phyloP scores from a whole-genome alignment of 2,888 invertebrate genomes.

The Ormyrus thymus region DNA sequence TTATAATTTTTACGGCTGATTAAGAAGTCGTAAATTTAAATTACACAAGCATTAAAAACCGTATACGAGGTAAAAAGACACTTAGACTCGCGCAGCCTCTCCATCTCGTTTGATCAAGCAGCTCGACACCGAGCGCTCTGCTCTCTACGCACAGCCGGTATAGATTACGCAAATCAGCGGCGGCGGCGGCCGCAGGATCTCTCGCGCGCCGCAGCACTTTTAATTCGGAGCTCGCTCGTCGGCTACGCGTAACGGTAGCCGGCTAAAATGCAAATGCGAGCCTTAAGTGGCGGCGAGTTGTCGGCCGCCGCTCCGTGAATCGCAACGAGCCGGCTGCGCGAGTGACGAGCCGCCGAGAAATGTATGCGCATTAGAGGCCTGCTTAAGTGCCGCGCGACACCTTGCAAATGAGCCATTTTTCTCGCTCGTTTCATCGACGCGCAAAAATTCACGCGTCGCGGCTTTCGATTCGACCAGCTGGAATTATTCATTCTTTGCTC shows the following conservation, averaged over 20 bases:
- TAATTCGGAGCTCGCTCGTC: constrained; percentile 26
- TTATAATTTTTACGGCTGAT: no score
- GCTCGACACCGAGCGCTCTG: no score
- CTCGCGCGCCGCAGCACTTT: neutral
- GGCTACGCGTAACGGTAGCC: constrained; percentile 68
- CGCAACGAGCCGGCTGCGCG: constrained; percentile 58
- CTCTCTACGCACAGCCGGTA: no score
- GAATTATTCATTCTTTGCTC: no score
- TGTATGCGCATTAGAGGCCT: constrained; percentile 52
- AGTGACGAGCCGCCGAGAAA: constrained; percentile 59
- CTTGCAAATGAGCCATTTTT: constrained; percentile 34
- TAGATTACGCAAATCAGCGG: no score
- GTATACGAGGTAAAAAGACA: no score
- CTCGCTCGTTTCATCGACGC: neutral
- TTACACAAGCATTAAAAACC: neutral
- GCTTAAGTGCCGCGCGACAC: constrained; percentile 33
- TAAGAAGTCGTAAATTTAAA: neutral
- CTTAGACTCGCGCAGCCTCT: no score
- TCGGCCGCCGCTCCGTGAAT: constrained; percentile 59
- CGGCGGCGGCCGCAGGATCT: no score
- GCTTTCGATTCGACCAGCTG: no score
- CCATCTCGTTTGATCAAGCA: no score
- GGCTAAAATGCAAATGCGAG: constrained; percentile 66
- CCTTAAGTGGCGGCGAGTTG: constrained; percentile 66
- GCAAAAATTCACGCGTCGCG: neutral